Conservation (phyloP, 64 coral and sea anemone species). For the Montipora efflorescens region DNA sequence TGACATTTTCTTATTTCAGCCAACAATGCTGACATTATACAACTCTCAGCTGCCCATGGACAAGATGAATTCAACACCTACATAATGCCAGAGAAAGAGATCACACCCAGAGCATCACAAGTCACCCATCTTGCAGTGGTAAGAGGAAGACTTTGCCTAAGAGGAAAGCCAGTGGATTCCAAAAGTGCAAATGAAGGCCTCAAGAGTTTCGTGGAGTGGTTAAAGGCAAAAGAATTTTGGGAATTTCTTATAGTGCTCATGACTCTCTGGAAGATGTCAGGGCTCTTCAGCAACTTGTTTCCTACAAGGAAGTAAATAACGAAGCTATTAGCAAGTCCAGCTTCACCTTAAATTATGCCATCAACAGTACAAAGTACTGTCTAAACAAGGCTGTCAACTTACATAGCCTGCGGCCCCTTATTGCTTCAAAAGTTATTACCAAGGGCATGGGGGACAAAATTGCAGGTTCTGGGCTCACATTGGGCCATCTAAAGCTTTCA, state of each 20-base stretch:
- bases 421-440: conserved; percentile 14
- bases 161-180: background rate
- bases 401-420: background rate
- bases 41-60: background rate
- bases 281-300: background rate
- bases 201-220: background rate
- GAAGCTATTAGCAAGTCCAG: background rate
- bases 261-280: background rate
- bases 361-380: background rate
- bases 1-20: background rate
- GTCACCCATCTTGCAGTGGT: background rate
- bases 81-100: background rate
- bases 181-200: background rate
- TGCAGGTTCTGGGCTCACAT: conserved; percentile 19
- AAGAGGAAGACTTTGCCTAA: background rate
- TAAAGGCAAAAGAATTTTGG: background rate
- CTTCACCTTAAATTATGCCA: background rate
- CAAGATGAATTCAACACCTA: background rate
- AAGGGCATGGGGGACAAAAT: conserved; percentile 24
- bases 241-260: background rate
- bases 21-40: background rate
- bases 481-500: background rate
- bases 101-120: background rate
- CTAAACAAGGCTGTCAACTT: background rate
- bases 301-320: background rate